These are phyloP conservation scores for Paracyprichromis sp. DNA, from an alignment of 2,113 vertebrate genomes.

Conservation along the genomic window DNA sequence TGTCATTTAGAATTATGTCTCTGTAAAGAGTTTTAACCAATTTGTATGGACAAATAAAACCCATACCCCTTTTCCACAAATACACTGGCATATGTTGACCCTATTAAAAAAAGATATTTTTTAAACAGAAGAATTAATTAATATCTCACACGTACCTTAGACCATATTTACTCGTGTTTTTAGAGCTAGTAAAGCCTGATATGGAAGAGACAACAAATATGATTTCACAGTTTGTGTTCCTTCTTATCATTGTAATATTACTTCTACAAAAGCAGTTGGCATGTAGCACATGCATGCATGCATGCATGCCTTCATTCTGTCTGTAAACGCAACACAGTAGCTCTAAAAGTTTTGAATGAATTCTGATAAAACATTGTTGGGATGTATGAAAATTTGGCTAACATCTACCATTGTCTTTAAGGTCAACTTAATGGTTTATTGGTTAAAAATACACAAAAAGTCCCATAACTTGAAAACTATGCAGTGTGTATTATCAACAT, in stretches of 20 bases:
- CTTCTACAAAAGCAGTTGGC: background rate
- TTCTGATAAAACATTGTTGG: background rate
- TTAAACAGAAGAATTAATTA: background rate
- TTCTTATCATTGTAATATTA: background rate
- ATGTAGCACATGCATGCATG: background rate
- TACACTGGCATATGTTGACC: background rate
- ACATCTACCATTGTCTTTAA: accelerated
- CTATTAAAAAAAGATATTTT: background rate
- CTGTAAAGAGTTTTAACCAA: background rate
- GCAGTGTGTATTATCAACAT: background rate
- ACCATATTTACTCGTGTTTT: background rate
- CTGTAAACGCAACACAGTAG: background rate
- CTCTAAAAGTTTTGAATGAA: background rate
- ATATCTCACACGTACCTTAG: background rate
- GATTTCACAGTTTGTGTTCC: background rate
- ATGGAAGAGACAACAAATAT: background rate
- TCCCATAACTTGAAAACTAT: background rate
- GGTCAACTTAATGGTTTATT: background rate
- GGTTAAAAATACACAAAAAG: background rate
- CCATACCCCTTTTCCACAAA: background rate
- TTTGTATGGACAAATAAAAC: background rate
- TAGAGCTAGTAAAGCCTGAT: background rate
- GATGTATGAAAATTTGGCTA: background rate
- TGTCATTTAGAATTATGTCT: background rate
- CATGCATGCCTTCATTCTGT: background rate